Base-by-base conservation (phyloP, 2,888 invertebrate genomes). In the Cheilosia soror region DNA sequence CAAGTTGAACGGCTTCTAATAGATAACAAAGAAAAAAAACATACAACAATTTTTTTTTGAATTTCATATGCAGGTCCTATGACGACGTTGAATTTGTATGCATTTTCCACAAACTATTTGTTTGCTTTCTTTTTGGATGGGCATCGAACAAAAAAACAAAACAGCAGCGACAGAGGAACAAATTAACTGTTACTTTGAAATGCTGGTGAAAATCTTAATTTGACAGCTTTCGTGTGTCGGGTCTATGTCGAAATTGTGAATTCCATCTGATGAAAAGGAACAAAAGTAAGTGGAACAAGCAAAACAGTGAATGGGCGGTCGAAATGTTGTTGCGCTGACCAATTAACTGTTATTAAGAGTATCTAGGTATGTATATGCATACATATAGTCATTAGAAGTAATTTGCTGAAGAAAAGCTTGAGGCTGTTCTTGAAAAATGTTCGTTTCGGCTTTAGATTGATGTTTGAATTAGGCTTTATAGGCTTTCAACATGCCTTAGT, bases 161-260 rank as follows among this genome's bases (percentile, higher is more conserved):
- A 29, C 55, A 4, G 33, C 42, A 33, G 33, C 11, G 13, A 11
- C 27, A n/a, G 13, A 25, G n/a, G 13, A 60, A 40, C 25, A 27
- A 65, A 51, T 7, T 25, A 44, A 77, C 60, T 27, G 68, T 77
- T 77, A 62, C 15, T 44, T 62, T 68, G n/a, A 25, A 69, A 44
- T 37, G 53, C n/a, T 11, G 37, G 42, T 58, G 71, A 49, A 58
- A 58, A 73, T 53, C 58, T 33, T 72, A 72, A 79, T 68, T 80
- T 66, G 55, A 69, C 60, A 44, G 33, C 42, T 63, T 55, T 31
- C 58, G 25, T 55, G 58, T 13, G 49, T 66, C n/a, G 58, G 9
- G 37, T 11, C 37, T 9, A n/a, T 11, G 51, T 44, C 31, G 62
- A 13, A 29, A 57, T 66, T 49, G 1, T 37, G 75, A 66, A 66